Conservation (phyloP, 2,113 vertebrate genomes). For the Peucedramus taeniatus region DNA sequence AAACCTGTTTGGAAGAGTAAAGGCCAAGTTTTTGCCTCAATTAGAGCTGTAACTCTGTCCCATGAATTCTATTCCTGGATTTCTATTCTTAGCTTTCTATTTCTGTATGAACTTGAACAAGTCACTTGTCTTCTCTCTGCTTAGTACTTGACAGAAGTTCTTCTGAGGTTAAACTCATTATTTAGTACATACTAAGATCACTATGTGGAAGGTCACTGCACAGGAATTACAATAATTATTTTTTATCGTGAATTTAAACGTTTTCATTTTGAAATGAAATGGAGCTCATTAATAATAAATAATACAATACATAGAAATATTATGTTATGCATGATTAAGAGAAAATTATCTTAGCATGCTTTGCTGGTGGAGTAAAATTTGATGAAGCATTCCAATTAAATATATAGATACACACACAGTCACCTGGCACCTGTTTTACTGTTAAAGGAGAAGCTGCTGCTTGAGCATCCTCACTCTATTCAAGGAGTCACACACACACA, state of each 20-base stretch:
- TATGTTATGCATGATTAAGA: neutral
- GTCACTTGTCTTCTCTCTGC: neutral
- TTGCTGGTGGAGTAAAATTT: neutral
- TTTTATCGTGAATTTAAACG: neutral
- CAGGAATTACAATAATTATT: neutral
- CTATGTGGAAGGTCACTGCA: neutral
- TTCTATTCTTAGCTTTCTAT: slow-evolving; percentile 4
- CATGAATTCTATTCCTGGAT: neutral
- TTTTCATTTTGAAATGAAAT: neutral
- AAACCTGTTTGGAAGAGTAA: neutral
- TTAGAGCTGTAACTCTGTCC: neutral
- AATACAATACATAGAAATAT: neutral
- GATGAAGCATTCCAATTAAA: neutral
- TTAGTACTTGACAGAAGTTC: neutral
- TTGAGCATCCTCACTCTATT: neutral
- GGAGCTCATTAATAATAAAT: neutral
- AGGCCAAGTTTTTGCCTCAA: neutral
- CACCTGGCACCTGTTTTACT: neutral
- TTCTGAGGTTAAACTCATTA: neutral
- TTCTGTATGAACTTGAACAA: neutral
- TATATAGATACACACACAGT: neutral
- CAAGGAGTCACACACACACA: neutral
- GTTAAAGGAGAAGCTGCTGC: neutral
- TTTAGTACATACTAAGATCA: neutral
- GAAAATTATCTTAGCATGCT: neutral